Conservation (phyloP, 2,888 invertebrate species). For the Nudaria mundana region DNA sequence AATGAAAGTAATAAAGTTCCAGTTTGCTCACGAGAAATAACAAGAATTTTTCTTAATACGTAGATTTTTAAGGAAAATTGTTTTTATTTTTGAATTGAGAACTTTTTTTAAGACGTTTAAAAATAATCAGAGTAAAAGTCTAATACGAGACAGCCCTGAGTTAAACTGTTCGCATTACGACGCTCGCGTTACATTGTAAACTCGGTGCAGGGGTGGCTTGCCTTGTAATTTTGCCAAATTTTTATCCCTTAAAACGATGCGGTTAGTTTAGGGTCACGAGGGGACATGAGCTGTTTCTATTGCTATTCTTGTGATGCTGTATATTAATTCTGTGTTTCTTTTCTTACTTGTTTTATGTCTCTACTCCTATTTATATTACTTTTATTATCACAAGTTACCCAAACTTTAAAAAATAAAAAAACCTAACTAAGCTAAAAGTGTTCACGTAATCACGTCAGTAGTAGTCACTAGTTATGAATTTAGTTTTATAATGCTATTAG, state of each 20-base stretch:
- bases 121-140: neutral
- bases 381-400: too few relatives aligned
- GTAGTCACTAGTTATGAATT: too few relatives aligned
- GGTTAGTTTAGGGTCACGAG: slow-evolving; percentile 50
- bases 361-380: too few relatives aligned
- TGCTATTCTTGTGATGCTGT: slow-evolving; percentile 47
- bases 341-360: slow-evolving; percentile 36
- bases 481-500: too few relatives aligned
- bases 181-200: slow-evolving; percentile 78
- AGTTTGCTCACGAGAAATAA: too few relatives aligned
- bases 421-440: too few relatives aligned
- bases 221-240: slow-evolving; percentile 79
- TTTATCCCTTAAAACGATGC: slow-evolving; percentile 65
- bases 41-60: too few relatives aligned
- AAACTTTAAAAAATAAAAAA: too few relatives aligned
- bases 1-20: too few relatives aligned
- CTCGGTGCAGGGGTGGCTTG: slow-evolving; percentile 63
- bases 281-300: slow-evolving; percentile 41
- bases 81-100: neutral
- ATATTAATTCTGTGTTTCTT: slow-evolving; percentile 58
- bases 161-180: slow-evolving; percentile 75
- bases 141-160: slow-evolving; percentile 52
- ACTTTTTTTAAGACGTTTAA: neutral
- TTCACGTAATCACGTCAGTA: too few relatives aligned
- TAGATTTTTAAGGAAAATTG: neutral